Evolutionary conservation across 2,113 vertebrate species (phyloP).

Genomic region (Synchiropus splendidus): DNA sequence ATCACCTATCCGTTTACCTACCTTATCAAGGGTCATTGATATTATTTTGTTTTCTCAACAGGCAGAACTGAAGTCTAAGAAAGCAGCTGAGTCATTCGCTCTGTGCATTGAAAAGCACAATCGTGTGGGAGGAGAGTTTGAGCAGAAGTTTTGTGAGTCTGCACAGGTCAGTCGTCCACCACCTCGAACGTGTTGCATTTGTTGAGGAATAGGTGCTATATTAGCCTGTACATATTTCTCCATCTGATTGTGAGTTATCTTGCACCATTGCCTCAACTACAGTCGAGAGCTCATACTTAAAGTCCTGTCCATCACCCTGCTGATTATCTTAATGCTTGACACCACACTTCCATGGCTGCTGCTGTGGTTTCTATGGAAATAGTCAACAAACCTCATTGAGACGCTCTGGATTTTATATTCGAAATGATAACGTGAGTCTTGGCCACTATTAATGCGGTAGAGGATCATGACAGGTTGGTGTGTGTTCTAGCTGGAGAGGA

Average conservation of each 20-base stretch:
- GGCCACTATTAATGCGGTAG: constrained; percentile 10
- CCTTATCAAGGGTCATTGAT: background rate
- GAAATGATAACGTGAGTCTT: constrained; percentile 34
- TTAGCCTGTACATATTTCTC: constrained; percentile 1
- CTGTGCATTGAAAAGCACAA: constrained; percentile 85
- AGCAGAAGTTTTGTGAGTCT: constrained; percentile 89
- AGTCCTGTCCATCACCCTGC: constrained; percentile 12
- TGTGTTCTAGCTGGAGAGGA: too few relatives aligned
- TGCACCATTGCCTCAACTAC: constrained; percentile 9
- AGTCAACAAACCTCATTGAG: constrained; percentile 29
- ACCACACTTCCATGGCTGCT: constrained; percentile 50
- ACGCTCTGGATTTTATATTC: constrained; percentile 32
- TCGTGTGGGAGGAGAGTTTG: constrained; percentile 78
- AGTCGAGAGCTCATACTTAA: constrained; percentile 24
- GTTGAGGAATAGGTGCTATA: background rate
- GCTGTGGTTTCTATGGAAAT: constrained; percentile 58
- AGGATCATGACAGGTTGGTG: too few relatives aligned
- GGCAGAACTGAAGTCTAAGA: constrained; percentile 90
- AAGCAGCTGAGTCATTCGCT: constrained; percentile 76
- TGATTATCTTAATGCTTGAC: constrained; percentile 42
- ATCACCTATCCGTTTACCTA: too few relatives aligned
- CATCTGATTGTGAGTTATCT: constrained; percentile 14
- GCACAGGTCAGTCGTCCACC: constrained; percentile 67
- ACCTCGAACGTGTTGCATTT: background rate
- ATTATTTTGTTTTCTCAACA: constrained; percentile 37